Evolutionary conservation across 2,888 invertebrate genomes (phyloP).

Genomic region (Pyrrhia umbra): DNA sequence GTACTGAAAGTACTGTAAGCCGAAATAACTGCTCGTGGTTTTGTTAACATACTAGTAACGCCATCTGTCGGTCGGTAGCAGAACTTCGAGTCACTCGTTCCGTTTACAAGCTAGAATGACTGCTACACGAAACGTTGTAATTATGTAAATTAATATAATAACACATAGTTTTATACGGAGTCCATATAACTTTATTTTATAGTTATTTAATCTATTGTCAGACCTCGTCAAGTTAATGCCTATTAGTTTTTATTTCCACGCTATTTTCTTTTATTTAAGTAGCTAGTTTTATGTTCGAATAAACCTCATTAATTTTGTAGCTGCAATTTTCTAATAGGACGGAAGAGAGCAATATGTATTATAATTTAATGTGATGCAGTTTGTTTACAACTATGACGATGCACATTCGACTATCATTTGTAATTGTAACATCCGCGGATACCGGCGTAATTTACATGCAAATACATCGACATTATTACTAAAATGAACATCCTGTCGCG

Average conservation of each 20-base stretch:
- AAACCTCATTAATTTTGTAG: slow-evolving; percentile 32
- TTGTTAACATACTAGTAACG: slow-evolving; percentile 66
- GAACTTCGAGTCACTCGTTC: slow-evolving; percentile 61
- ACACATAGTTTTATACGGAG: slow-evolving; percentile 27
- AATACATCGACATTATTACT: slow-evolving; percentile 86
- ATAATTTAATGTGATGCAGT: slow-evolving; percentile 62
- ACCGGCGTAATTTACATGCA: slow-evolving; percentile 87
- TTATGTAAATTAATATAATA: slow-evolving; percentile 53
- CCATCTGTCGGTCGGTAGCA: slow-evolving; percentile 85
- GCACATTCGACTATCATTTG: slow-evolving; percentile 79
- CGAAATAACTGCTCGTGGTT: slow-evolving; percentile 23
- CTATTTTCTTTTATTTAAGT: slow-evolving; percentile 20
- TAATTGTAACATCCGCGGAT: slow-evolving; percentile 86
- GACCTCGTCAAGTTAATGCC: slow-evolving; percentile 14
- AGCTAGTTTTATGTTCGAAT: background rate
- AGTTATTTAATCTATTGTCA: slow-evolving; percentile 38
- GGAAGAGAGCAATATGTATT: slow-evolving; percentile 63
- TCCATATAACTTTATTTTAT: slow-evolving; percentile 27
- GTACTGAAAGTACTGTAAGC: slow-evolving; percentile 30
- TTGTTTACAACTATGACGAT: slow-evolving; percentile 80
- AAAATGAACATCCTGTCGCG: slow-evolving; percentile 88
- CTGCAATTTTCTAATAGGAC: slow-evolving; percentile 52
- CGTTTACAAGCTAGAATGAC: slow-evolving; percentile 25
- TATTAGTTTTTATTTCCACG: slow-evolving; percentile 28
- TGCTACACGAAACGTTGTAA: slow-evolving; percentile 24